Evolutionary conservation across 2,797 vertebrate species (phyloP).

Genomic region (Hyperoplus lanceolatus): DNA sequence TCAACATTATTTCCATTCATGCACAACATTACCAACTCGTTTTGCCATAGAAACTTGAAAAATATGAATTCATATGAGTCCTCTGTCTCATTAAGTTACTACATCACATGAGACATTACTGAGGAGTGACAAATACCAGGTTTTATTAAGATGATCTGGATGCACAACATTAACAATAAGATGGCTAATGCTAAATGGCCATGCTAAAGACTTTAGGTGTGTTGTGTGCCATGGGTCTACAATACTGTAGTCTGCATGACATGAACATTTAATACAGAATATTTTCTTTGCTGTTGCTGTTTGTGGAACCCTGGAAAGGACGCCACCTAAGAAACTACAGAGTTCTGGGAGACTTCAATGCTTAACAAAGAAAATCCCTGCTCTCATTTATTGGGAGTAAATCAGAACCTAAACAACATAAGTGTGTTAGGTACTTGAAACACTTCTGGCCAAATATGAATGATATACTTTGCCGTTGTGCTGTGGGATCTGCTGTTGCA

Average conservation of each 20-base stretch:
- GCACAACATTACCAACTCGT: background rate
- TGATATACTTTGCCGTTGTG: background rate
- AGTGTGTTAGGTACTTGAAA: background rate
- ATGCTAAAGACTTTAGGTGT: background rate
- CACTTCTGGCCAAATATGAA: background rate
- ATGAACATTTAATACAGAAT: background rate
- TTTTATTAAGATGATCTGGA: no score
- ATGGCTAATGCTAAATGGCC: background rate
- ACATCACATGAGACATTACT: background rate
- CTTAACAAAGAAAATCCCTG: background rate
- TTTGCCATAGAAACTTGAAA: constrained; percentile 20
- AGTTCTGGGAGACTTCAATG: background rate
- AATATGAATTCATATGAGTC: constrained; percentile 10
- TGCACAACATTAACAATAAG: no score
- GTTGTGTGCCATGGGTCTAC: background rate
- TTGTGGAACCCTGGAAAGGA: background rate
- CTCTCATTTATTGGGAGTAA: background rate
- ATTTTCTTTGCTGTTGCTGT: no score
- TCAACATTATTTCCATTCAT: constrained; percentile 3
- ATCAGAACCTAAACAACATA: background rate
- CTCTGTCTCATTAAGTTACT: no score
- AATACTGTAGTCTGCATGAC: background rate
- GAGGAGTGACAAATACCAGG: background rate
- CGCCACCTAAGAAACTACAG: background rate
- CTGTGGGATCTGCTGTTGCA: no score